phyloP scores from a whole-genome alignment of 2,888 invertebrate species.

The Ophion ellenae region DNA sequence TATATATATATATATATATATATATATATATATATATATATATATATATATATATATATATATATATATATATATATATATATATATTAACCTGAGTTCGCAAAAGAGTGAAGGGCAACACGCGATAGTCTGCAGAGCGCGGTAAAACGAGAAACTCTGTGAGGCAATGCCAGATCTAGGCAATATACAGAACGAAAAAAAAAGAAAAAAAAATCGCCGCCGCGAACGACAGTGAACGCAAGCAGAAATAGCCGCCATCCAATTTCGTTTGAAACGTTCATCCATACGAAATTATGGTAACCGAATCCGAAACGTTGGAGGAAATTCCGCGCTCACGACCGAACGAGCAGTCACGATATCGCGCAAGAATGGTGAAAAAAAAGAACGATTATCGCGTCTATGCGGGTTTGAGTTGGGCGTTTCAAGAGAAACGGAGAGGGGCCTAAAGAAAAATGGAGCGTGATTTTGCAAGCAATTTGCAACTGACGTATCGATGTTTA shows the following conservation, averaged over 20 bases:
- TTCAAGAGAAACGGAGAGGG: conserved; percentile 35
- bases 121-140: conserved; percentile 32
- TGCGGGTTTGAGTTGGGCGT: conserved; percentile 16
- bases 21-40: background rate
- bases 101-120: conserved; percentile 28
- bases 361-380: conserved; percentile 6
- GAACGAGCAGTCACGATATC: conserved; percentile 52
- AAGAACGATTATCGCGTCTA: conserved; percentile 47
- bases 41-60: background rate
- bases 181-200: conserved; percentile 34
- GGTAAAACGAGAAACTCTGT: conserved; percentile 25
- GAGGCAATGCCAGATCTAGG: conserved; percentile 30
- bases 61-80: background rate
- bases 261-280: conserved; percentile 67
- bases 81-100: conserved; percentile 10
- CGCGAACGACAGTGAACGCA: conserved; percentile 42
- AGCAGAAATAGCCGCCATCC: conserved; percentile 66
- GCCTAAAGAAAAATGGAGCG: background rate
- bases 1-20: background rate
- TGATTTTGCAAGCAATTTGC: background rate
- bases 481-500: background rate
- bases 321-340: conserved; percentile 58
- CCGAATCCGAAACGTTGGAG: conserved; percentile 63
- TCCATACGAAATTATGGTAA: conserved; percentile 68
- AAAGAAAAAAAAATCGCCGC: background rate